Conservation (phyloP, 2,888 invertebrate genomes). For the Diplazon laetatorius region DNA sequence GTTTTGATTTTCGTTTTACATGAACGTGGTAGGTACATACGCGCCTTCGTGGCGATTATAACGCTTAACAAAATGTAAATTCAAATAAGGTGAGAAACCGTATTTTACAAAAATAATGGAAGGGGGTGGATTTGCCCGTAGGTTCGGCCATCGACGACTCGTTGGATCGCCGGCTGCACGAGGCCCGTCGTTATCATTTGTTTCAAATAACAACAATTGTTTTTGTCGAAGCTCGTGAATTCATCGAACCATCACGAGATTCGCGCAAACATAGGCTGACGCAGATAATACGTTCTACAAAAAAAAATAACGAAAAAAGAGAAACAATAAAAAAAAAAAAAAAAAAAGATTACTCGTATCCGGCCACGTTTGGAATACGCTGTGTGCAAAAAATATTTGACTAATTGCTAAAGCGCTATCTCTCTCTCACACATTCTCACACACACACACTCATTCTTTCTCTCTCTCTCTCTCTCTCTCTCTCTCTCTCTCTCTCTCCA, state of each 20-base stretch:
- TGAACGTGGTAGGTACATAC: too few species aligned
- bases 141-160: slow-evolving; percentile 30
- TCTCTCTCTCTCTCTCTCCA: not conserved
- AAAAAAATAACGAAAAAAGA: too few species aligned
- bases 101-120: slow-evolving; percentile 51
- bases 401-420: not conserved
- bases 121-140: slow-evolving; percentile 25
- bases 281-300: slow-evolving; percentile 7
- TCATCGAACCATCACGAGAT: slow-evolving; percentile 38
- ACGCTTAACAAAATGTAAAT: slow-evolving; percentile 8
- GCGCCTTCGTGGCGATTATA: too few species aligned
- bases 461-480: not conserved
- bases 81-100: not conserved
- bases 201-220: slow-evolving; percentile 16
- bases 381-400: slow-evolving; percentile 2
- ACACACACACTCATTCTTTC: slow-evolving; percentile 9
- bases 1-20: too few species aligned
- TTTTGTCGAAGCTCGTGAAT: too few species aligned
- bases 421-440: not conserved
- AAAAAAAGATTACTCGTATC: slow-evolving; percentile 4
- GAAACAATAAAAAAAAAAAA: too few species aligned
- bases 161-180: slow-evolving; percentile 54
- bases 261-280: slow-evolving; percentile 16
- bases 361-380: slow-evolving; percentile 3
- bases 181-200: slow-evolving; percentile 43